phyloP scores from a whole-genome alignment of 2,888 invertebrate genomes.

The Lutraria lutraria region DNA sequence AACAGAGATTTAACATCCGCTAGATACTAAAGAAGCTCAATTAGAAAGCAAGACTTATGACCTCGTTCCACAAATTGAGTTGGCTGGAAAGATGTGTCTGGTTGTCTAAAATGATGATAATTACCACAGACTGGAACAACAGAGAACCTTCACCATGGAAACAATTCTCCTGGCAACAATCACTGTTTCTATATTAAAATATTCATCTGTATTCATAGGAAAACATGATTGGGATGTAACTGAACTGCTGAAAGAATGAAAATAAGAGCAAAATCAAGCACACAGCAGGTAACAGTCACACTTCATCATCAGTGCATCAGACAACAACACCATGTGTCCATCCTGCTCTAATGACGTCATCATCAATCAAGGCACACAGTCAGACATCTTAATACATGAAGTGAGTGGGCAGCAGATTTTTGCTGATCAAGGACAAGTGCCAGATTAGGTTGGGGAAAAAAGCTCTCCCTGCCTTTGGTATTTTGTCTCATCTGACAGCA shows the following conservation, averaged over 20 bases:
- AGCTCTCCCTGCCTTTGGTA: too few relatives aligned
- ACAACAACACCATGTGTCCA: too few relatives aligned
- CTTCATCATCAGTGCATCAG: too few relatives aligned
- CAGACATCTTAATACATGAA: too few relatives aligned
- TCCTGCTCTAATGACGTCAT: too few relatives aligned
- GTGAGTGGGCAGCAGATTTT: too few relatives aligned
- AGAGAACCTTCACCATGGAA: not conserved
- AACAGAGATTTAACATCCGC: not conserved
- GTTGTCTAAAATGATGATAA: slow-evolving; percentile 33
- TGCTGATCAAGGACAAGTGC: too few relatives aligned
- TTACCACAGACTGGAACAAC: slow-evolving; percentile 30
- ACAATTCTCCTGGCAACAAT: not conserved
- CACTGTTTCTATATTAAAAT: not conserved
- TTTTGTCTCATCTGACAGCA: too few relatives aligned
- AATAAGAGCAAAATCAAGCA: too few relatives aligned
- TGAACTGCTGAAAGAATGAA: not conserved
- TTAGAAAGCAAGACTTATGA: slow-evolving; percentile 21
- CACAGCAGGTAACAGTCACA: too few relatives aligned
- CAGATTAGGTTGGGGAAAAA: too few relatives aligned
- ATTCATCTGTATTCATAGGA: not conserved
- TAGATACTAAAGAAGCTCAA: slow-evolving; percentile 1
- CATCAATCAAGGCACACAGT: too few relatives aligned
- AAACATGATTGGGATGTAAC: not conserved
- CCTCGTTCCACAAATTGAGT: slow-evolving; percentile 35
- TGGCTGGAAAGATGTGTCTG: slow-evolving; percentile 34